Base-by-base conservation (phyloP, 2,797 vertebrate genomes). In the Cryptoblepharus egeriae region DNA sequence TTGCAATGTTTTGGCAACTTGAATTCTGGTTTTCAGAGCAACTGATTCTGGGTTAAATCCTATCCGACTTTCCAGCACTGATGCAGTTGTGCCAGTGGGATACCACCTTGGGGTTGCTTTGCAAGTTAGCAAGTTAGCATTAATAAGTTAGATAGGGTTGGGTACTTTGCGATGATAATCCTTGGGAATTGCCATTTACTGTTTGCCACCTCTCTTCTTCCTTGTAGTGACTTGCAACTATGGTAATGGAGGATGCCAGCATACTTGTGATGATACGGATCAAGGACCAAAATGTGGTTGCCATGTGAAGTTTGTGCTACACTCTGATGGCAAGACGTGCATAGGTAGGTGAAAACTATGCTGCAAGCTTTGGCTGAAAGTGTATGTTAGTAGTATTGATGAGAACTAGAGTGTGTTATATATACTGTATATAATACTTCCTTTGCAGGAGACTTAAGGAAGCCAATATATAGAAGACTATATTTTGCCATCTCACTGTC, bases 201-300 rank as follows among this genome's bases (percentile, higher is more conserved):
- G 35, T 64, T 90, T 94, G 81, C 92, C 7, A 0, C 39, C 83
- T 88, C 12, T 92, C 79, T 92, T 92, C 89, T 75, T 63, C 91
- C 78, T 89, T 67, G 22, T 92, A 99, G 98, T 99, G 96, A 99
- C 98, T 1, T 99, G 98, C 94, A 99, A 99, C 96, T 99, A 99
- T 0, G 98, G 98, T 5, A 99, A 99, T 0, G 98, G 98, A 1
- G 98, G 98, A 69, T 99, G 98, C 95, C 98, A 99, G 93, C 98
- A 99, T 94, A 98, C 98, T 13, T 99, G 98, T 0, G 98, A 99
- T 0, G 98, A 99, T 95, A 98, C 97, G 0, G 98, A 99, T 84
- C 97, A 99, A 77, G 98, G 97, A 0, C 98, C 98, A 90, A 97
- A 97, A 82, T 99, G 98, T 1, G 97, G 97, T 80, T 99, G 98